Percentiles rank a stretch among this genome's conserved stretches.
Evolutionary conservation across 1,140 invertebrate species (phyloP).

Genomic region (Drosophila guanche): DNA sequence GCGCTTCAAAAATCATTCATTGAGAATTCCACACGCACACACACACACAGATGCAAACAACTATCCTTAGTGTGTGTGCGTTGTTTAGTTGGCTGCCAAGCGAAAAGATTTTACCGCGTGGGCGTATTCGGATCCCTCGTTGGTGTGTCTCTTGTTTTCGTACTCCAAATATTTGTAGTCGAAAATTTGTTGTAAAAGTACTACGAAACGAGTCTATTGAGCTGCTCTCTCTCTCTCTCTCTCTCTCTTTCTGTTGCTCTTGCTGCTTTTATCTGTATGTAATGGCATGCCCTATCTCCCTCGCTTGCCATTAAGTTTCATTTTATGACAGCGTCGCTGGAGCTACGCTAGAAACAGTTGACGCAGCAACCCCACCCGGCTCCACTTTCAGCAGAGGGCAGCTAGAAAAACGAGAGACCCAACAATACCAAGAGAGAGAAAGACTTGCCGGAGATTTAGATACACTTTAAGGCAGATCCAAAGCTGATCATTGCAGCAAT

Average conservation of each 20-base stretch:
- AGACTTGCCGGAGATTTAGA: too few relatives aligned
- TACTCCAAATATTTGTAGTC: constrained; percentile 78
- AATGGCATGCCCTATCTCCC: constrained; percentile 22
- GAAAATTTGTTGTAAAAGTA: constrained; percentile 70
- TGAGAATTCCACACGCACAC: constrained; percentile 52
- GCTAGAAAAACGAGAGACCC: constrained; percentile 3
- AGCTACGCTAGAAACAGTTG: constrained; percentile 68
- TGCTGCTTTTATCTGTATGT: constrained; percentile 14
- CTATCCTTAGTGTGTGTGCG: constrained; percentile 35
- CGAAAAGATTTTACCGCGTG: constrained; percentile 67
- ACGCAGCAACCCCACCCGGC: constrained; percentile 58
- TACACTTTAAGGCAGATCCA: too few relatives aligned
- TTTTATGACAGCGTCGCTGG: constrained; percentile 72
- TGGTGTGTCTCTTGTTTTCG: constrained; percentile 63
- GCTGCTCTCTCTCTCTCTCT: constrained; percentile 17
- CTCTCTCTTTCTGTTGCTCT: not conserved
- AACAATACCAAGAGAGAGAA: not conserved
- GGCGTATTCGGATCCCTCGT: constrained; percentile 45
- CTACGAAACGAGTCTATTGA: constrained; percentile 50
- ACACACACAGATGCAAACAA: not conserved
- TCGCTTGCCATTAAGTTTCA: constrained; percentile 74
- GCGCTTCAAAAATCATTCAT: constrained; percentile 77
- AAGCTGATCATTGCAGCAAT: too few relatives aligned
- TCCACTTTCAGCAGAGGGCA: constrained; percentile 66
- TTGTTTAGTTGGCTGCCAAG: constrained; percentile 56